Conservation (phyloP, 2,888 invertebrate genomes). For the Hanleya hanleyi region DNA sequence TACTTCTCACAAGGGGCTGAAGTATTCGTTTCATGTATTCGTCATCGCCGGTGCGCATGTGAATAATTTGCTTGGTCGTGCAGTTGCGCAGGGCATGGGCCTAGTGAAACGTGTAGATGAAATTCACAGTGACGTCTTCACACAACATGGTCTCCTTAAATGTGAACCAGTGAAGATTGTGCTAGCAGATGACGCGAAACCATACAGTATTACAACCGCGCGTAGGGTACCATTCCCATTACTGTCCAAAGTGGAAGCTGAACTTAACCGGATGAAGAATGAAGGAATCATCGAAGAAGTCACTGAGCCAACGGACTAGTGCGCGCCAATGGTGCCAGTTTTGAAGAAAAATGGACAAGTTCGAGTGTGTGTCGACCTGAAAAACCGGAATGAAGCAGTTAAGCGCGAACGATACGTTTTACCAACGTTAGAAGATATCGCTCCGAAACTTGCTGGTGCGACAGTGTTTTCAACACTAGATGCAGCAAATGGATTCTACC, state of each 20-base stretch:
- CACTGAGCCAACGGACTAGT: too few species aligned
- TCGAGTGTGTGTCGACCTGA: conserved; percentile 34
- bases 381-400: conserved; percentile 27
- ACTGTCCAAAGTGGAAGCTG: conserved; percentile 24
- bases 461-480: conserved; percentile 30
- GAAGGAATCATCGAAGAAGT: conserved; percentile 34
- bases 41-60: too few species aligned
- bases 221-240: conserved; percentile 28
- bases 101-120: too few species aligned
- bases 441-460: conserved; percentile 23
- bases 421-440: conserved; percentile 28
- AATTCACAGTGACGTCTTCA: too few species aligned
- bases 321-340: conserved; percentile 37
- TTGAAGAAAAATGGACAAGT: conserved; percentile 31
- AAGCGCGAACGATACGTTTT: conserved; percentile 29
- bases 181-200: conserved; percentile 5
- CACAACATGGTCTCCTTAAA: too few species aligned
- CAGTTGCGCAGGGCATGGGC: too few species aligned
- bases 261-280: conserved; percentile 30
- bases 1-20: too few species aligned
- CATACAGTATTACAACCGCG: conserved; percentile 18
- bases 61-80: too few species aligned
- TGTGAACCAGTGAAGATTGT: not conserved
- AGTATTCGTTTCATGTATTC: too few species aligned
- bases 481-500: conserved; percentile 28